Evolutionary conservation across 2,113 vertebrate species (phyloP).

Genomic region (Corythoichthys haematopterus): DNA sequence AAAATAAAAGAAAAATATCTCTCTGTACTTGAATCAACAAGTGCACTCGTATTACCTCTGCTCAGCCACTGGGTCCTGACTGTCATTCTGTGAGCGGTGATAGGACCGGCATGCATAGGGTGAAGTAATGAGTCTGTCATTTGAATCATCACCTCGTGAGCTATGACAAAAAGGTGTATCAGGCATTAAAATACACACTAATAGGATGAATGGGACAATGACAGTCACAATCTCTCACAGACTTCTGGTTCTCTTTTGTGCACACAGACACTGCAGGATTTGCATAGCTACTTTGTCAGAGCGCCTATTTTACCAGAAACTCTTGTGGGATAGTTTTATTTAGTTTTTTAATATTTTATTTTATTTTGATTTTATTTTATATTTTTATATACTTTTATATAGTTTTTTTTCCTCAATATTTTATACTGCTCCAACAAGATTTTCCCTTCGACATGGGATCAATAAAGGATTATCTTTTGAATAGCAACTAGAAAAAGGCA

Average conservation of each 20-base stretch:
- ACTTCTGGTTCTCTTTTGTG: not conserved
- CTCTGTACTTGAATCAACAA: not conserved
- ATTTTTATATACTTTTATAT: too few relatives aligned
- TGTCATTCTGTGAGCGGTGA: slow-evolving; percentile 85
- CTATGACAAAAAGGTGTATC: slow-evolving; percentile 53
- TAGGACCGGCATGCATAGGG: slow-evolving; percentile 86
- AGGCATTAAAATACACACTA: not conserved
- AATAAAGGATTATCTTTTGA: not conserved
- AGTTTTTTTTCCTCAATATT: too few relatives aligned
- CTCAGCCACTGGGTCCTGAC: slow-evolving; percentile 86
- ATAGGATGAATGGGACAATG: not conserved
- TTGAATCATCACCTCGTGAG: slow-evolving; percentile 81
- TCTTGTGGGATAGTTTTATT: too few relatives aligned
- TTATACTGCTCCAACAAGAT: too few relatives aligned
- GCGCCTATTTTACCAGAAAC: too few relatives aligned
- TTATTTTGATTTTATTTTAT: too few relatives aligned
- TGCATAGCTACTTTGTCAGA: too few relatives aligned
- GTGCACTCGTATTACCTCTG: slow-evolving; percentile 77
- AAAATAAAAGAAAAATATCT: slow-evolving; percentile 2
- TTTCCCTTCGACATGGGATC: too few relatives aligned
- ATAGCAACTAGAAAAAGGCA: not conserved
- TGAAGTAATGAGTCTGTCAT: slow-evolving; percentile 84
- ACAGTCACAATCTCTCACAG: too few relatives aligned
- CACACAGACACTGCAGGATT: not conserved
- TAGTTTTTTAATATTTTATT: too few relatives aligned